Evolutionary conservation across 2,797 vertebrate genomes (phyloP).

Genomic region (Poliocrania exsul): DNA sequence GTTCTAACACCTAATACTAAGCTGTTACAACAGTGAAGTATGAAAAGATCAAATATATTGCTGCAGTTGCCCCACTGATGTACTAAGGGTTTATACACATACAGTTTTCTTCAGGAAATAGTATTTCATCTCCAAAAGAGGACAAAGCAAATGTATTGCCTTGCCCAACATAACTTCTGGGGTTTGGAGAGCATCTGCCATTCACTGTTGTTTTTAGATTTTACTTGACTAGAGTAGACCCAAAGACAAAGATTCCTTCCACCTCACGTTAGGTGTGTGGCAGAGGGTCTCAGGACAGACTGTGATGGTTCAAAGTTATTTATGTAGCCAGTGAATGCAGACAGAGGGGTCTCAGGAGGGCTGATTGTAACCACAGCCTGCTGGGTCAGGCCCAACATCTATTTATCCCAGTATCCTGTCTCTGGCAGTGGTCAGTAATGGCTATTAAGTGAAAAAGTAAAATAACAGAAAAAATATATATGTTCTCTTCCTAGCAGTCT

Average conservation of each 20-base stretch:
- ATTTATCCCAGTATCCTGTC: conserved; percentile 1
- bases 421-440: conserved; percentile 15
- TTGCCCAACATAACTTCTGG: neutral
- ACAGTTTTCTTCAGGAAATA: neutral
- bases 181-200: neutral
- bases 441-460: conserved; percentile 19
- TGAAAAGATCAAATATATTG: neutral
- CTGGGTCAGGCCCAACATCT: neutral
- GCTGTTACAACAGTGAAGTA: neutral
- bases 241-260: neutral
- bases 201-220: neutral
- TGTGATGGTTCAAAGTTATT: neutral
- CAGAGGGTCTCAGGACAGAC: neutral
- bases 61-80: neutral
- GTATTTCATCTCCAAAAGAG: neutral
- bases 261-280: neutral
- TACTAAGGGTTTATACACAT: neutral
- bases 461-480: neutral
- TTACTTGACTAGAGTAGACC: neutral
- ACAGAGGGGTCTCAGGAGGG: neutral
- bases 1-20: neutral
- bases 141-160: neutral
- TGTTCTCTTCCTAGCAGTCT: neutral
- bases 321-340: neutral
- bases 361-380: conserved; percentile 14